Conservation (phyloP, 2,797 vertebrate species). For the Coluber constrictor region DNA sequence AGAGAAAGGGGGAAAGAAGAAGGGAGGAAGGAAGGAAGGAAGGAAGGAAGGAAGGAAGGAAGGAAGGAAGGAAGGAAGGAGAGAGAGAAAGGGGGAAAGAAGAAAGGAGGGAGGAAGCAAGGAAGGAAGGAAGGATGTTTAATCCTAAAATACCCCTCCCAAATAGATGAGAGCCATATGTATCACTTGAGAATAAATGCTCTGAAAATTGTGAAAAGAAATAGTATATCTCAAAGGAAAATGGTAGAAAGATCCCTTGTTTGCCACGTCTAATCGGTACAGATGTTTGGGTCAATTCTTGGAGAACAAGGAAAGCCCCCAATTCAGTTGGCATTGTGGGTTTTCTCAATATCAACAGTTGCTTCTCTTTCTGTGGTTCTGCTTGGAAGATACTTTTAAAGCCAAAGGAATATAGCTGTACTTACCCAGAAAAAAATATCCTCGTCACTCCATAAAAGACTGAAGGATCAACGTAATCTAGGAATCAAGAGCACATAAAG, state of each 20-base stretch:
- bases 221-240: background rate
- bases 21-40: too few relatives aligned
- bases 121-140: background rate
- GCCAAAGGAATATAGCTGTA: background rate
- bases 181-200: background rate
- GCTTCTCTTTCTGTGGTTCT: background rate
- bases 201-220: background rate
- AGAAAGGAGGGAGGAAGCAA: background rate
- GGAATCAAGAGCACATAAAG: slow-evolving; percentile 10
- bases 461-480: slow-evolving; percentile 84
- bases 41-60: background rate
- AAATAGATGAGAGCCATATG: background rate
- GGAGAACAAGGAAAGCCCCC: background rate
- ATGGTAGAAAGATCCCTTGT: background rate
- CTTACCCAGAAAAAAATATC: slow-evolving; percentile 90
- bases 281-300: background rate
- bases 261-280: background rate
- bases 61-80: background rate
- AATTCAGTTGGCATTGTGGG: background rate
- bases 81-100: background rate
- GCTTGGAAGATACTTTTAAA: background rate
- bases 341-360: background rate
- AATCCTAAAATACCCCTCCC: too few relatives aligned
- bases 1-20: too few relatives aligned
- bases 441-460: slow-evolving; percentile 87